Conservation (phyloP, 2,797 vertebrate genomes). For the Tragelaphus eurycerus region DNA sequence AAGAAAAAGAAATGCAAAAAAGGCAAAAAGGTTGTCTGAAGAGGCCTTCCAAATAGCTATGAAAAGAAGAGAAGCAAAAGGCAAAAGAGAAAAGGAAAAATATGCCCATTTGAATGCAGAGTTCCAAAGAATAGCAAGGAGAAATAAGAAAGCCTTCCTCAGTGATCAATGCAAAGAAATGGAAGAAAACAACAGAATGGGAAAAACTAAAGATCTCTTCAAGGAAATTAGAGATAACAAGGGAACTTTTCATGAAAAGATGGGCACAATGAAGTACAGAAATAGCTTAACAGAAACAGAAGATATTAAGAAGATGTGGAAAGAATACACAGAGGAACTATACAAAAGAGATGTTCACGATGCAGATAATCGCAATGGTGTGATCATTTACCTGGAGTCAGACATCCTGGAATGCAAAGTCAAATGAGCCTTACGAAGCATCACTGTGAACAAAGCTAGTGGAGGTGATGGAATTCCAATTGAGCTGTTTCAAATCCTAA, state of each 20-base stretch:
- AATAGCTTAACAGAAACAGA: background rate
- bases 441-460: background rate
- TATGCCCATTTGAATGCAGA: background rate
- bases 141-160: background rate
- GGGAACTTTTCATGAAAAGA: background rate
- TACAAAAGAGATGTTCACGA: background rate
- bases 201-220: background rate
- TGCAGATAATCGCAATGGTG: fast-evolving
- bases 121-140: background rate
- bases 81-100: background rate
- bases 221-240: background rate
- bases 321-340: background rate
- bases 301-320: background rate
- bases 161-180: background rate
- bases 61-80: background rate
- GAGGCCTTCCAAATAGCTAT: background rate
- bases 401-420: background rate
- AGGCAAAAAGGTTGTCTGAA: background rate
- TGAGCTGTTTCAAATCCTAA: background rate
- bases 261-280: background rate
- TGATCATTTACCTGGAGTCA: background rate
- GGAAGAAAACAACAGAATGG: background rate
- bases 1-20: background rate
- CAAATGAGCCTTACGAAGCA: background rate
- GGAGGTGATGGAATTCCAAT: background rate